A percentile compares a stretch with the other conserved stretches of the same genome.
These are phyloP conservation scores for Dromiciops gliroides DNA, from an alignment of 2,113 vertebrate genomes.

Conservation along the genomic window DNA sequence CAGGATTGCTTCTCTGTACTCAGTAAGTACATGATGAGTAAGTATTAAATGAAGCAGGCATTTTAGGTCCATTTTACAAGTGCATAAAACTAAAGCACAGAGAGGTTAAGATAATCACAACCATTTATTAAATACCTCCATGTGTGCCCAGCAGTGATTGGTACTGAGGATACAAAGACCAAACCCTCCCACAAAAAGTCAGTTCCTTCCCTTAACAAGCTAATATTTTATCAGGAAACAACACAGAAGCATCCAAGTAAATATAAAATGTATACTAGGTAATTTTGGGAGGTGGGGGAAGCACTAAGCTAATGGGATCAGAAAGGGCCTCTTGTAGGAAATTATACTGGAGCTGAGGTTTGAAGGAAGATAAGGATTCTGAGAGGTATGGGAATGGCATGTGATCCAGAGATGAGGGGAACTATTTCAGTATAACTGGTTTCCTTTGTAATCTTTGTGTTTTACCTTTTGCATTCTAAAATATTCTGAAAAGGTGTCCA, in stretches of 20 bases:
- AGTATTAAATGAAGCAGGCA: background rate
- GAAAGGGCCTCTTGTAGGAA: background rate
- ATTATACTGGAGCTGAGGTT: background rate
- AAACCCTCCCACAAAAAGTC: background rate
- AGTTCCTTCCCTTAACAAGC: background rate
- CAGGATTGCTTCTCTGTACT: background rate
- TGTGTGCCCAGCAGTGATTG: background rate
- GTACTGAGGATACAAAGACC: background rate
- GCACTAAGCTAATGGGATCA: background rate
- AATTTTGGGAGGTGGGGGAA: background rate
- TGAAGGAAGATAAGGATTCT: background rate
- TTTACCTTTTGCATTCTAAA: background rate
- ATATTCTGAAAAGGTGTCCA: background rate
- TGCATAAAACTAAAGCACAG: background rate
- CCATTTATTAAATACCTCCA: slow-evolving; percentile 8
- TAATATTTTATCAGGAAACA: background rate
- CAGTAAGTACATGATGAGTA: background rate
- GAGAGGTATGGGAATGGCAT: background rate
- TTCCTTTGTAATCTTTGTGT: background rate
- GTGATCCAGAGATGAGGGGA: background rate
- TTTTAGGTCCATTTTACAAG: background rate
- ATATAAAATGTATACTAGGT: background rate
- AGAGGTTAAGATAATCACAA: background rate
- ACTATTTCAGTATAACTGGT: background rate
- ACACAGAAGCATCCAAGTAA: background rate